Base-by-base conservation (phyloP, 2,888 invertebrate species). In the Pomacea canaliculata region DNA sequence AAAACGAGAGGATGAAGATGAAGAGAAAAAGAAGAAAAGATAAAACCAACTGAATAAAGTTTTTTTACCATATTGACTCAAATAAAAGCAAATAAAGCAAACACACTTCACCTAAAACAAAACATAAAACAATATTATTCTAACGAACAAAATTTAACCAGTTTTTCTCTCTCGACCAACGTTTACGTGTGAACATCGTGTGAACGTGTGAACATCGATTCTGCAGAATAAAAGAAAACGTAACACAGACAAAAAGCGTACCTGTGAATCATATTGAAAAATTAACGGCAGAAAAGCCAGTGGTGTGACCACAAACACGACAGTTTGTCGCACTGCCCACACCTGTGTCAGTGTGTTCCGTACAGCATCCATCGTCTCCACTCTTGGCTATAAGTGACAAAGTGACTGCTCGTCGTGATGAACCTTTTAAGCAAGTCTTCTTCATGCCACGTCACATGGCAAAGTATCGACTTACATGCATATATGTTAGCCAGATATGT, bases 121-220 rank as follows among this genome's bases (percentile, higher is more conserved):
- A 23, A 37, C n/a, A 67, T 4, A 37, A 67, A 67, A 67, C 27
- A 67, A 67, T 37, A 27, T 27, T 4, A 27, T 18, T 4, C 37
- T 10, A 67, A 46, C 10, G 12, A 67, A 37, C 7, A 16, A 23
- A 62, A 46, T n/a, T 62, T 13, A 46, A 10, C n/a, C 62, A 37
- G 13, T 65, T n/a, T 73, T 51, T 51, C 73, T 73, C 66, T 63
- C 73, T 65, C 73, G 65, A 12, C 19, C 5, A 1, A 16, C 51
- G 49, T 73, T 27, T 48, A 23, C 48, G 66, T 23, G 23, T 23
- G 23, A 23, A 23, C 49, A 49, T 66, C n/a, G 16, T 16, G 12
- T 51, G 13, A 10, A 51, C 13, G 51, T 51, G 13, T 56, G 51
- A 16, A 56, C 51, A 56, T 1, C 4, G 8, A 16, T 56, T 56